A percentile compares a stretch with the other conserved stretches of the same genome.
Conservation (phyloP, 92 coral and sea anemone species). For the Umimayanthus chanpuru region DNA sequence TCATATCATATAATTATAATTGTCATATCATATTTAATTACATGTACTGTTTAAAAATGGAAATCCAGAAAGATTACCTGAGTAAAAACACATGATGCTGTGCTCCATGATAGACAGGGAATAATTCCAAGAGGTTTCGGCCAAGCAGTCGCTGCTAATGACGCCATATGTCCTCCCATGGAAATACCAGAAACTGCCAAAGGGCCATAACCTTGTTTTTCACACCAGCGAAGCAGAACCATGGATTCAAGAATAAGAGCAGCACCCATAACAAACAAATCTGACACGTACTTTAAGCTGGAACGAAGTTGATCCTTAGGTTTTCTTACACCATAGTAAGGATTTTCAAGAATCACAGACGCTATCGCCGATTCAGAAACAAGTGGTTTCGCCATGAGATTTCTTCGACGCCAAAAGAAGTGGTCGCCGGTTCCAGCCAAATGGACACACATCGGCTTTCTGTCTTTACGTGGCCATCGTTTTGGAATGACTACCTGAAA, state of each 20-base stretch:
- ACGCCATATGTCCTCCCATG: constrained; percentile 99
- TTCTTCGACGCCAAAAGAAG: constrained; percentile 92
- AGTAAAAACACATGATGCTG: constrained; percentile 94
- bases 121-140: constrained; percentile 92
- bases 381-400: constrained; percentile 94
- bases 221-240: constrained; percentile 89
- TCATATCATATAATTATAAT: background rate
- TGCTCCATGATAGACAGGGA: constrained; percentile 95
- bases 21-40: background rate
- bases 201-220: constrained; percentile 86
- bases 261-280: constrained; percentile 94
- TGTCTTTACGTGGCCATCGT: constrained; percentile 64
- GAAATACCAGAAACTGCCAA: constrained; percentile 92
- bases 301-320: constrained; percentile 91
- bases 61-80: constrained; percentile 58
- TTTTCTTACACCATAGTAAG: constrained; percentile 88
- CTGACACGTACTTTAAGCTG: constrained; percentile 84
- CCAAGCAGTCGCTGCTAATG: constrained; percentile 96
- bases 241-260: constrained; percentile 85
- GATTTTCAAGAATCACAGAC: constrained; percentile 87
- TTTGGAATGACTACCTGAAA: constrained; percentile 90
- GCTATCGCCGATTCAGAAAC: constrained; percentile 79
- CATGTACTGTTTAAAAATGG: background rate
- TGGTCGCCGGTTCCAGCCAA: constrained; percentile 99
- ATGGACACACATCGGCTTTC: constrained; percentile 84